Evolutionary conservation across 2,113 vertebrate species (phyloP).

Genomic region (Colaptes auratus): DNA sequence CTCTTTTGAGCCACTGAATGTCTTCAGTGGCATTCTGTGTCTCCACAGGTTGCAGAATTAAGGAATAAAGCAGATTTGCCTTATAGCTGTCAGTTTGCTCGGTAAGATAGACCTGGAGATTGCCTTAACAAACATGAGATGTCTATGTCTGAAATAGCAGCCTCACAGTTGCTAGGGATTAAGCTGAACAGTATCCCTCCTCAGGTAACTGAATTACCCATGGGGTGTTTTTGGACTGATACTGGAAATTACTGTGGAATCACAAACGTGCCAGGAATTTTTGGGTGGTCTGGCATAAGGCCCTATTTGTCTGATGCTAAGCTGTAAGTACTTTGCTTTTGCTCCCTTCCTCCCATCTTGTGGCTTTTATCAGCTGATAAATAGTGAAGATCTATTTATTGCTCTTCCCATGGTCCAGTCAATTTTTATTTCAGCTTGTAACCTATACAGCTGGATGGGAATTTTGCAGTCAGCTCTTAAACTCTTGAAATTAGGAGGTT

Average conservation of each 20-base stretch:
- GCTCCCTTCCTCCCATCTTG: not conserved
- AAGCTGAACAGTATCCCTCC: not conserved
- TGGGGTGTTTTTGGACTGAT: not conserved
- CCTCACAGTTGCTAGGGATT: not conserved
- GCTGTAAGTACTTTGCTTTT: not conserved
- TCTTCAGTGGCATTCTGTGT: not conserved
- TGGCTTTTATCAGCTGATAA: not conserved
- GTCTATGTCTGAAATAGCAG: not conserved
- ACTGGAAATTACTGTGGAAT: not conserved
- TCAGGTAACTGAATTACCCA: not conserved
- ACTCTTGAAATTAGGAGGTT: not conserved
- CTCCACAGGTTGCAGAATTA: not conserved
- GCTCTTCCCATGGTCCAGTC: not conserved
- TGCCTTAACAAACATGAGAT: not conserved
- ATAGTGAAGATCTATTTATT: not conserved
- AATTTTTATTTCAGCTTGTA: conserved; percentile 1
- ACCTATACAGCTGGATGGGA: not conserved
- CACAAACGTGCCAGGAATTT: not conserved
- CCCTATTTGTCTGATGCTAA: not conserved
- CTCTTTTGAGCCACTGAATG: not conserved
- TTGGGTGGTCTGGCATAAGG: not conserved
- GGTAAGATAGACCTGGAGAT: not conserved
- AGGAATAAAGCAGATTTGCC: conserved; percentile 9
- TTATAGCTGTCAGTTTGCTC: not conserved
- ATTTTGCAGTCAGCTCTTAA: not conserved